Conservation (phyloP, 1,140 invertebrate genomes). For the Melipona quadrifasciata region DNA sequence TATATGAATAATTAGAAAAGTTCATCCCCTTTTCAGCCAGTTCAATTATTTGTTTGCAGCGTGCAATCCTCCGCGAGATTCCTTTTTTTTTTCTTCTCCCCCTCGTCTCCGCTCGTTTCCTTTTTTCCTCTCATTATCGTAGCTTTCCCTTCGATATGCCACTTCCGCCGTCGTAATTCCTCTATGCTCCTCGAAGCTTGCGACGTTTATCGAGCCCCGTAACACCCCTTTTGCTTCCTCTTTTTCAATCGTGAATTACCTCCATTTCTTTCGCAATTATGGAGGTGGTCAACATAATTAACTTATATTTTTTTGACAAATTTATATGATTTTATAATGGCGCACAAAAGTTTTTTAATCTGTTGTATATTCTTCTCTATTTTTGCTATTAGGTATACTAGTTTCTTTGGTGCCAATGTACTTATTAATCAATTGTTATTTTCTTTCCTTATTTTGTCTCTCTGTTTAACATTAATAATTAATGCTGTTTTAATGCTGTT, state of each 20-base stretch:
- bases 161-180: slow-evolving; percentile 7
- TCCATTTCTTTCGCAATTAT: not conserved
- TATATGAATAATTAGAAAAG: slow-evolving; percentile 8
- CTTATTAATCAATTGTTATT: too few relatives aligned
- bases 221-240: not conserved
- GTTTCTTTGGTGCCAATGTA: not conserved
- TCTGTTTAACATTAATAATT: too few relatives aligned
- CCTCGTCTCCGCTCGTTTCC: not conserved
- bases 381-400: too few relatives aligned
- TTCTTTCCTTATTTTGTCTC: too few relatives aligned
- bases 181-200: slow-evolving; percentile 15
- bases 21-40: not conserved
- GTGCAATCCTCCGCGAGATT: not conserved
- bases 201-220: not conserved
- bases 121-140: slow-evolving; percentile 19
- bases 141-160: slow-evolving; percentile 7
- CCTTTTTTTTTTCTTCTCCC: not conserved
- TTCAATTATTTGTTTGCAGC: not conserved
- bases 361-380: too few relatives aligned
- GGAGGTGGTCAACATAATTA: too few relatives aligned
- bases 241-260: slow-evolving; percentile 1
- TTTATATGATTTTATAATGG: too few relatives aligned
- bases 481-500: too few relatives aligned
- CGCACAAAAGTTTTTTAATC: too few relatives aligned
- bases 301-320: too few relatives aligned